Evolutionary conservation across 2,888 invertebrate species (phyloP).

Genomic region (Neocrepidodera transversa): DNA sequence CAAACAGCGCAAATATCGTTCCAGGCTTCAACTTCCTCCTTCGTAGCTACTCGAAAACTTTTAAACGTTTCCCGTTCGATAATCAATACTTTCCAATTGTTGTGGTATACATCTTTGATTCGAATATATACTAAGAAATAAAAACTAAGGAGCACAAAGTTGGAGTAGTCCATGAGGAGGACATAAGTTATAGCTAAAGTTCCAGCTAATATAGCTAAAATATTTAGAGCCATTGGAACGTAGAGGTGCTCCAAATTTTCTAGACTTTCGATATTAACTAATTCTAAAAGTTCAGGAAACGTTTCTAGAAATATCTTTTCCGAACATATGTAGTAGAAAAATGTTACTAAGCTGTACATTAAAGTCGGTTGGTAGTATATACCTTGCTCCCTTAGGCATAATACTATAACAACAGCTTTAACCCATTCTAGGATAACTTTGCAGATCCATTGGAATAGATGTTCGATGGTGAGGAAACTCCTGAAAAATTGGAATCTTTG

Average conservation of each 20-base stretch:
- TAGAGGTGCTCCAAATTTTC: slow-evolving; percentile 76
- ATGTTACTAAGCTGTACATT: slow-evolving; percentile 69
- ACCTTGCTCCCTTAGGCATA: slow-evolving; percentile 76
- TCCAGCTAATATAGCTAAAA: slow-evolving; percentile 61
- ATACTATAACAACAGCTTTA: slow-evolving; percentile 67
- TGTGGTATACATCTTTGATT: slow-evolving; percentile 54
- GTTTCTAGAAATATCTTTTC: slow-evolving; percentile 74
- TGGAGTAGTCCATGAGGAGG: slow-evolving; percentile 40
- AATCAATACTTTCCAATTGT: slow-evolving; percentile 51
- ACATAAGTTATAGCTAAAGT: slow-evolving; percentile 38
- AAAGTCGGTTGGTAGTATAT: slow-evolving; percentile 73
- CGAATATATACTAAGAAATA: slow-evolving; percentile 57
- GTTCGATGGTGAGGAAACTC: slow-evolving; percentile 34
- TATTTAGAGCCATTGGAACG: slow-evolving; percentile 69
- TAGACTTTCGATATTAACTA: slow-evolving; percentile 67
- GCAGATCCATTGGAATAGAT: slow-evolving; percentile 55
- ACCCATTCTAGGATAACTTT: slow-evolving; percentile 80
- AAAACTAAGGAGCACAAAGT: slow-evolving; percentile 49
- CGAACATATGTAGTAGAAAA: slow-evolving; percentile 72
- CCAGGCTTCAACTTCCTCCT: slow-evolving; percentile 70
- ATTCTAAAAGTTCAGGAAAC: slow-evolving; percentile 66
- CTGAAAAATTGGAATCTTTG: slow-evolving; percentile 40
- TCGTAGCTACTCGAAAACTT: slow-evolving; percentile 64
- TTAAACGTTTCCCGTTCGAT: slow-evolving; percentile 52
- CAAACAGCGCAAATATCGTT: slow-evolving; percentile 84